These are phyloP conservation scores for Rosalia funebris DNA, from an alignment of 2,888 invertebrate species.

Conservation along the genomic window DNA sequence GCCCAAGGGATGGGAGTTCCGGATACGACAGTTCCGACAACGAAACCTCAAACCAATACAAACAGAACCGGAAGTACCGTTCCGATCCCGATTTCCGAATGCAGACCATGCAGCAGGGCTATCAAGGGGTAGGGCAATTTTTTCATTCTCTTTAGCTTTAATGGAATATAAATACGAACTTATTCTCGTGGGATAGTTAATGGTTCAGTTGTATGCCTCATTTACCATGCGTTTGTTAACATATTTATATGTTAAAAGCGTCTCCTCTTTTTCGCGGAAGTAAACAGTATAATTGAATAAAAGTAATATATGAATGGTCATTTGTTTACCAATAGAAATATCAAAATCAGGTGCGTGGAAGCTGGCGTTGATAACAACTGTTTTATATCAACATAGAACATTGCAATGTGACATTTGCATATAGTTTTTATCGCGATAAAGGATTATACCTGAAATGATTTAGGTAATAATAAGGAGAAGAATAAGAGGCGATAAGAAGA, in stretches of 20 bases:
- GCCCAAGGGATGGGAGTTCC: slow-evolving; percentile 85
- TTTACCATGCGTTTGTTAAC: slow-evolving; percentile 34
- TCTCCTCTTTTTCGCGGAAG: slow-evolving; percentile 2
- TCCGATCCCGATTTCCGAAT: slow-evolving; percentile 88
- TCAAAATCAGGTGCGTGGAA: no score
- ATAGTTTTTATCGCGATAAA: no score
- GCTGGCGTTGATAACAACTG: no score
- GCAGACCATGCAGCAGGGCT: slow-evolving; percentile 70
- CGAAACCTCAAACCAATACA: slow-evolving; percentile 75
- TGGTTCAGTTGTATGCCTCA: slow-evolving; percentile 45
- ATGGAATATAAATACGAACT: background rate
- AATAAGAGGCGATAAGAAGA: no score
- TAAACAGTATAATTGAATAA: background rate
- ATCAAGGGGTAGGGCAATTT: slow-evolving; percentile 61
- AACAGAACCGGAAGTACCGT: slow-evolving; percentile 78
- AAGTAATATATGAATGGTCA: no score
- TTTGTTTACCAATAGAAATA: no score
- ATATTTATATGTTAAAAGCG: background rate
- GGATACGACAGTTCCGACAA: slow-evolving; percentile 93
- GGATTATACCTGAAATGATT: no score
- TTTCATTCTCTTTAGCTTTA: no score
- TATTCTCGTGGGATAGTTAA: slow-evolving; percentile 36
- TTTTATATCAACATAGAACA: no score
- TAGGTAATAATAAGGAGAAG: no score
- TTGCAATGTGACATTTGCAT: no score